Percentiles rank a stretch among this genome's conserved stretches.
Evolutionary conservation across 2,113 vertebrate genomes (phyloP).

Genomic region (Anoura caudifer): DNA sequence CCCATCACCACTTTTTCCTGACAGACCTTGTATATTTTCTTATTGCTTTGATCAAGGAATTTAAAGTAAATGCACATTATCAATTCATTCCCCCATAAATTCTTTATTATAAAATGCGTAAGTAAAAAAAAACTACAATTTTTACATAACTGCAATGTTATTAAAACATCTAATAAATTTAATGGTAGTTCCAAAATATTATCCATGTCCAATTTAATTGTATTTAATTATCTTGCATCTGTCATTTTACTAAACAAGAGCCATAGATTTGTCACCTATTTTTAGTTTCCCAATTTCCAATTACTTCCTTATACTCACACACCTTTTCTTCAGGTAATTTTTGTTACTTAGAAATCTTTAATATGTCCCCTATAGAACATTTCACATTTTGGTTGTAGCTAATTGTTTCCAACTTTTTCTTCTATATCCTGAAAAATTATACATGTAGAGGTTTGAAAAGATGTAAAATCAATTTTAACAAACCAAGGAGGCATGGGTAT

Average conservation of each 20-base stretch:
- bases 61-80: not conserved
- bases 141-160: not conserved
- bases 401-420: not conserved
- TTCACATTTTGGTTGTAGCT: not conserved
- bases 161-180: not conserved
- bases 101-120: not conserved
- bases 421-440: not conserved
- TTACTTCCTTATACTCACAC: not conserved
- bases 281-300: not conserved
- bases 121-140: not conserved
- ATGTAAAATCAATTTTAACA: not conserved
- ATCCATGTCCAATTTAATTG: not conserved
- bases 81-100: not conserved
- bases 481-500: not conserved
- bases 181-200: not conserved
- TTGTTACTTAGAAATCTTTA: not conserved
- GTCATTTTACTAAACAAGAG: not conserved
- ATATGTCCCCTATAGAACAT: not conserved
- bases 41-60: not conserved
- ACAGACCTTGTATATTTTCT: not conserved
- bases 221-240: not conserved
- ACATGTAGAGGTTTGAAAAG: not conserved
- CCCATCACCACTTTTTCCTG: too few species aligned
- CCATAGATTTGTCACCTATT: not conserved
- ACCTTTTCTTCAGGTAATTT: not conserved